phyloP scores from a whole-genome alignment of 2,888 invertebrate species.

The Mesorhabditis spiculigera region DNA sequence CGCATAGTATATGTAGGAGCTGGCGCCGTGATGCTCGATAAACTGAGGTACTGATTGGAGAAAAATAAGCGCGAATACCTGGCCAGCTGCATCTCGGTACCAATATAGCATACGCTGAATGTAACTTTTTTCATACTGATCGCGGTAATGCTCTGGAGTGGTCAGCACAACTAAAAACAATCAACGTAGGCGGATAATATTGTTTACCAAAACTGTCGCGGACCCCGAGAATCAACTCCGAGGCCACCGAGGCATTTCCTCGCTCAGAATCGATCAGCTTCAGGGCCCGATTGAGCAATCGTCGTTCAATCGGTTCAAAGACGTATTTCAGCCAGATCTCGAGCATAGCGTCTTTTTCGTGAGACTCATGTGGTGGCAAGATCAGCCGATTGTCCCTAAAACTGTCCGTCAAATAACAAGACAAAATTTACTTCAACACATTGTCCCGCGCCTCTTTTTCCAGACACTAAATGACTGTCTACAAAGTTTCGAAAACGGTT shows the following conservation, averaged over 20 bases:
- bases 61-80: too few relatives aligned
- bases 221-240: constrained; percentile 93
- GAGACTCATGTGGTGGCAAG: too few relatives aligned
- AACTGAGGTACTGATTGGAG: constrained; percentile 17
- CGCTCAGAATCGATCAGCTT: constrained; percentile 91
- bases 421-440: too few relatives aligned
- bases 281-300: constrained; percentile 89
- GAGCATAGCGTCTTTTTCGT: constrained; percentile 72
- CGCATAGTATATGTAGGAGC: constrained; percentile 94
- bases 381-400: too few relatives aligned
- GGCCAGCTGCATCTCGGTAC: too few relatives aligned
- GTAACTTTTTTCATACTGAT: too few relatives aligned
- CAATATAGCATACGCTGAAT: too few relatives aligned
- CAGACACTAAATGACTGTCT: constrained; percentile 63
- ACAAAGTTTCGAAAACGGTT: constrained; percentile 9
- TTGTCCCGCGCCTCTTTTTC: constrained; percentile 68
- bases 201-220: constrained; percentile 84
- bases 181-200: constrained; percentile 77
- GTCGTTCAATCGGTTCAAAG: constrained; percentile 87
- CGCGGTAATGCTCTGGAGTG: too few relatives aligned
- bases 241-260: constrained; percentile 95
- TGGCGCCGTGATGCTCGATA: constrained; percentile 82
- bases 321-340: constrained; percentile 98
- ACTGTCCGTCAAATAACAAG: too few relatives aligned
- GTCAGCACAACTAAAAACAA: constrained; percentile 14